These are phyloP conservation scores for Rhabdomys dilectus DNA, from an alignment of 2,113 vertebrate genomes.

Conservation along the genomic window DNA sequence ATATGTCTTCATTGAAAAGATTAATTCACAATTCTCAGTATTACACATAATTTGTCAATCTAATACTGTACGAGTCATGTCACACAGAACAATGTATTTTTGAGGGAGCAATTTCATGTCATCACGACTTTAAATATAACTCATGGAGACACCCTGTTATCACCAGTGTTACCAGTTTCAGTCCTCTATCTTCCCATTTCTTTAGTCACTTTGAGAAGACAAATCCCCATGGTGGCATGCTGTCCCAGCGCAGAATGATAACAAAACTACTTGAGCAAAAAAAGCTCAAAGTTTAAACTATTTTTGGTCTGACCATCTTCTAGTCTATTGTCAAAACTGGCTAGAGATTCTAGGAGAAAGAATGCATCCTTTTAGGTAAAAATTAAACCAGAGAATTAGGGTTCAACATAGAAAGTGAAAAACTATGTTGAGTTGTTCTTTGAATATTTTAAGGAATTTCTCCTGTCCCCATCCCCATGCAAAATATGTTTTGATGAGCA, in stretches of 20 bases:
- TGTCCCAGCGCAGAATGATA: slow-evolving; percentile 59
- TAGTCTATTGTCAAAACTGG: background rate
- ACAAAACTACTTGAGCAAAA: slow-evolving; percentile 14
- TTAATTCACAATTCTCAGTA: background rate
- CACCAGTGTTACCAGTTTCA: slow-evolving; percentile 35
- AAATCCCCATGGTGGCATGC: slow-evolving; percentile 62
- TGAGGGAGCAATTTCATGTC: slow-evolving; percentile 62
- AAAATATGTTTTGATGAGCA: background rate
- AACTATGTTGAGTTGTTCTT: background rate
- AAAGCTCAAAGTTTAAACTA: background rate
- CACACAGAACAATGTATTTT: slow-evolving; percentile 56
- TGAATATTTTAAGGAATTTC: background rate
- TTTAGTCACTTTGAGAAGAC: slow-evolving; percentile 70
- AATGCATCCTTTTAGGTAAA: background rate
- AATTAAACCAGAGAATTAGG: background rate
- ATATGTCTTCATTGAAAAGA: background rate
- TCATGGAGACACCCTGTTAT: slow-evolving; percentile 72
- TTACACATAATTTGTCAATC: background rate
- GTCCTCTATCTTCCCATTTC: slow-evolving; percentile 69
- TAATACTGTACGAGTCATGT: background rate
- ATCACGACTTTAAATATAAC: slow-evolving; percentile 79
- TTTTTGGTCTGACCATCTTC: slow-evolving; percentile 15
- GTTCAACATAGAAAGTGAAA: background rate
- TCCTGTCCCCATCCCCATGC: background rate
- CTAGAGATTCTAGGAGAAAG: background rate